Base-by-base conservation (phyloP, 2,888 invertebrate genomes). In the Apodemia duryi region DNA sequence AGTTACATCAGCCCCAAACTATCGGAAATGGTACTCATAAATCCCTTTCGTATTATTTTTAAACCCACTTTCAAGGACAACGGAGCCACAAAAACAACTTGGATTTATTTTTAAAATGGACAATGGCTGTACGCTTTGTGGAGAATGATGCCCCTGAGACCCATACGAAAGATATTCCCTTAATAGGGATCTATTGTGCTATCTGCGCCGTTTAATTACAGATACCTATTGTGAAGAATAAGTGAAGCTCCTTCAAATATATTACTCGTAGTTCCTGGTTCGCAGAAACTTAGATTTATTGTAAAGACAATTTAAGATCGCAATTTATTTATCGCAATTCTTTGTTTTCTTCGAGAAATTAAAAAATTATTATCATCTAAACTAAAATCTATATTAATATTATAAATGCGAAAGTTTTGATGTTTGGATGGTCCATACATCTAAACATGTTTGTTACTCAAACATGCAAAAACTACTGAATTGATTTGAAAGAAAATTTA, bases 121-220 rank as follows among this genome's bases (percentile, higher is more conserved):
- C 74, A 74, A 72, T 74, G 63, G 46, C 11, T 43, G 70, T 70
- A 71, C 76, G 73, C 75, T 77, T 80, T 77, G 79, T 75, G 71
- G 73, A 70, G 68, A 79, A 83, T 75, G 76, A 74, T 75, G 72
- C 86, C 81, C 81, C 68, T 62, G 82, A 82, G 86, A 73, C 68
- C 69, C 75, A 78, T 80, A 75, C 72, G 70, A 72, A 69, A 77
- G 76, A 79, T 80, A 81, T 82, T 81, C 80, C 73, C 80, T 81
- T 85, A 86, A 87, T 83, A 80, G 82, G 78, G 76, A 81, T 79
- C 81, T 84, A 85, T 85, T 85, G 84, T 80, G 74, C 71, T 73
- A 74, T 73, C 73, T 72, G 70, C 70, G 70, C 66, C 70, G 70
- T 74, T 77, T 78, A 76, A 77, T 78, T 78, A 72, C 73, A 71